phyloP scores from a whole-genome alignment of 2,113 vertebrate genomes.

The Mustela lutreola region DNA sequence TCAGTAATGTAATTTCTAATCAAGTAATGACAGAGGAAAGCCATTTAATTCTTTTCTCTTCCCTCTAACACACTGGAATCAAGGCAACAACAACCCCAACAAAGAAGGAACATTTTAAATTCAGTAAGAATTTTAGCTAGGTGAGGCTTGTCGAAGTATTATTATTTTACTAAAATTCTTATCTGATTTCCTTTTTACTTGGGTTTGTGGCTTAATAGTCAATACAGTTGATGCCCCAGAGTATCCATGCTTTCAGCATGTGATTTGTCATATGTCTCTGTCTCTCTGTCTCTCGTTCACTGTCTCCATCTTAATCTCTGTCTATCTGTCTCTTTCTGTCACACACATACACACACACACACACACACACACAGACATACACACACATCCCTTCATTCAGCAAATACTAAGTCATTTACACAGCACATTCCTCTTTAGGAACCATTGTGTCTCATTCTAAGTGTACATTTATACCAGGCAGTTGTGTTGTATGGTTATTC shows the following conservation, averaged over 20 bases:
- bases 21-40: background rate
- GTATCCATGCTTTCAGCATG: background rate
- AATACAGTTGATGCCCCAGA: background rate
- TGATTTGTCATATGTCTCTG: background rate
- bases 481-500: background rate
- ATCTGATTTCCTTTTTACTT: background rate
- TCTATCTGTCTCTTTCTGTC: background rate
- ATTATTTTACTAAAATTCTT: background rate
- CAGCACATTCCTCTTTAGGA: no score
- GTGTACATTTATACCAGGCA: background rate
- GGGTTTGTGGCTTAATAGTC: background rate
- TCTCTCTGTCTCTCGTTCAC: background rate
- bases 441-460: background rate
- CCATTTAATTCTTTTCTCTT: background rate
- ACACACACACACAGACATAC: background rate
- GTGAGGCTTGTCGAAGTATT: background rate
- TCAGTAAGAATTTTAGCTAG: background rate
- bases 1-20: background rate
- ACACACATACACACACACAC: background rate
- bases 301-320: background rate
- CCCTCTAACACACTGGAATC: background rate
- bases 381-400: background rate
- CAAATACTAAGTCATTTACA: no score
- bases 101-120: background rate
- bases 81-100: background rate